Percentiles rank a stretch among this genome's conserved stretches.
Evolutionary conservation across 2,113 vertebrate species (phyloP).

Genomic region (Theristicus caerulescens): DNA sequence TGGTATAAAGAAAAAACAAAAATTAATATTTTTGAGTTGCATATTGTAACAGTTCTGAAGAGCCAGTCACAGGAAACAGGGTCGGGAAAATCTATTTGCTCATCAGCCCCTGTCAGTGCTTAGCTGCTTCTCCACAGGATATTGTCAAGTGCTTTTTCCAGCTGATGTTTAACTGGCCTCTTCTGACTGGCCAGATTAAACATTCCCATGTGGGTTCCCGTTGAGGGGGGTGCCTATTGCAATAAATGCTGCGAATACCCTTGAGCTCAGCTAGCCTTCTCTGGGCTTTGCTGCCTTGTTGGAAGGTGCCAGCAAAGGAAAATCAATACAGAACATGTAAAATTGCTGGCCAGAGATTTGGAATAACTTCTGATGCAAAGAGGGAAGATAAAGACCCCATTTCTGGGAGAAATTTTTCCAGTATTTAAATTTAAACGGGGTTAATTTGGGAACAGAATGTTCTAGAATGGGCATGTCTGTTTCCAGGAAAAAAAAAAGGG

Average conservation of each 20-base stretch:
- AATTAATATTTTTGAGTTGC: not conserved
- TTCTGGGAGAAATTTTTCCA: not conserved
- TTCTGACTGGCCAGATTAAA: slow-evolving; percentile 14
- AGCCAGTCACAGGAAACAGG: not conserved
- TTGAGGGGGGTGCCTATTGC: not conserved
- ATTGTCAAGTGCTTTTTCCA: slow-evolving; percentile 46
- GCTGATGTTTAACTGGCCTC: slow-evolving; percentile 12
- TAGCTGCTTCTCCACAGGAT: slow-evolving; percentile 31
- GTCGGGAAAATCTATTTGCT: slow-evolving; percentile 29
- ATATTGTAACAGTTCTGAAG: not conserved
- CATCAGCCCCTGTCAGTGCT: slow-evolving; percentile 5
- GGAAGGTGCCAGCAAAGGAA: slow-evolving; percentile 18
- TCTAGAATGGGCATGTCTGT: slow-evolving; percentile 19
- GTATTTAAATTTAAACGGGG: not conserved
- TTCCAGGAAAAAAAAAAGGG: not conserved
- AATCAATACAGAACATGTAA: not conserved
- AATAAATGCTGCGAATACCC: slow-evolving; percentile 3
- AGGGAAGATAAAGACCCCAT: not conserved
- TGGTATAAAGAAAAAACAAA: not conserved
- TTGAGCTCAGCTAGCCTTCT: not conserved
- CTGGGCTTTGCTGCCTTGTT: not conserved
- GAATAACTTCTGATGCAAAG: not conserved
- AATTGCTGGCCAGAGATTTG: not conserved
- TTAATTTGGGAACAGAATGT: slow-evolving; percentile 36
- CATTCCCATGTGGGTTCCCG: slow-evolving; percentile 17